phyloP scores from a whole-genome alignment of 1,140 invertebrate genomes.

The Conopomorpha cramerella region DNA sequence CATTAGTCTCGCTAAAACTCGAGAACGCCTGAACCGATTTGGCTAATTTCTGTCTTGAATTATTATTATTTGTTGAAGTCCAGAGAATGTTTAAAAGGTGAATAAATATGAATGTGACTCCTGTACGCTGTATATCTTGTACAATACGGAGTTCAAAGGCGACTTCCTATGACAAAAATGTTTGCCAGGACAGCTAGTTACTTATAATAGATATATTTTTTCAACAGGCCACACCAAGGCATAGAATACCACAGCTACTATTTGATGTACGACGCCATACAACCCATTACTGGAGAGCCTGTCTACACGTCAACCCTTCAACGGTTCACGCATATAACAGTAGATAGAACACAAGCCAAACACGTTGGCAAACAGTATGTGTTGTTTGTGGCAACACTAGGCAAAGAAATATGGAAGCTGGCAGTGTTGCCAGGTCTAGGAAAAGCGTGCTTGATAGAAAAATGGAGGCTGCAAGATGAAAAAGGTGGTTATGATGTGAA shows the following conservation, averaged over 20 bases:
- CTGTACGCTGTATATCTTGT: too few relatives aligned
- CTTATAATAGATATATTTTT: too few relatives aligned
- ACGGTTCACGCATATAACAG: constrained; percentile 78
- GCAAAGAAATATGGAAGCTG: constrained; percentile 81
- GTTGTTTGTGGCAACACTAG: constrained; percentile 78
- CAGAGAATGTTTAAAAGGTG: too few relatives aligned
- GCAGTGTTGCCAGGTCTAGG: constrained; percentile 70
- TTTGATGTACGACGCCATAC: constrained; percentile 85
- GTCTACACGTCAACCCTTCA: constrained; percentile 73
- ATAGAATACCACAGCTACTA: constrained; percentile 81
- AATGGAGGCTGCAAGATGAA: constrained; percentile 73
- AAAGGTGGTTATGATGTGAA: constrained; percentile 62
- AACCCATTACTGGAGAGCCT: constrained; percentile 71
- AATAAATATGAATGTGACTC: too few relatives aligned
- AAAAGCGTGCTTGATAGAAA: constrained; percentile 83
- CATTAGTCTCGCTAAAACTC: too few relatives aligned
- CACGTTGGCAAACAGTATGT: constrained; percentile 68
- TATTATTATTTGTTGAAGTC: too few relatives aligned
- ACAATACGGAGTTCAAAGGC: too few relatives aligned
- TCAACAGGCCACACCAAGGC: constrained; percentile 37
- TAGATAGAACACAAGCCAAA: constrained; percentile 76
- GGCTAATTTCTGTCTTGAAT: too few relatives aligned
- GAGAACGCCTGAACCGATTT: too few relatives aligned
- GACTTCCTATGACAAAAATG: too few relatives aligned
- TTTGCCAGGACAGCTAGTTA: too few relatives aligned